These are phyloP conservation scores for Lasiurus borealis DNA, from an alignment of 2,113 vertebrate genomes.

Conservation along the genomic window DNA sequence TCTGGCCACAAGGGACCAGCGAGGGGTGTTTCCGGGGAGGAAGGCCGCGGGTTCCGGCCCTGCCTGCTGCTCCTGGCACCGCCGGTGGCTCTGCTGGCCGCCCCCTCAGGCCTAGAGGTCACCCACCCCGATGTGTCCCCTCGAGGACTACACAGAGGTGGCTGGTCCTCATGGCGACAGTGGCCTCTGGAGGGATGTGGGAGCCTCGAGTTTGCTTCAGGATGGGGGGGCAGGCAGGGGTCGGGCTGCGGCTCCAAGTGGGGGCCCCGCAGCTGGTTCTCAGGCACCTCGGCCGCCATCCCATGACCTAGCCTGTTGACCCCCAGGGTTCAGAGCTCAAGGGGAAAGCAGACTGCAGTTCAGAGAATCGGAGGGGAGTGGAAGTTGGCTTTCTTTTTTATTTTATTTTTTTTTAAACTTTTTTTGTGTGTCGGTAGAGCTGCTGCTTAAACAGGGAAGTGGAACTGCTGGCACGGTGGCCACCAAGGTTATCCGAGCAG, in stretches of 20 bases:
- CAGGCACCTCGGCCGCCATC: background rate
- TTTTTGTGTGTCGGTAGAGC: background rate
- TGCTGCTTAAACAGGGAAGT: background rate
- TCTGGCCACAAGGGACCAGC: accelerated
- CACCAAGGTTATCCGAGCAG: accelerated
- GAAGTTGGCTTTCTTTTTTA: background rate
- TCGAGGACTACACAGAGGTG: background rate
- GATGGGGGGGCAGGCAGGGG: background rate
- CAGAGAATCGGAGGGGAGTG: background rate
- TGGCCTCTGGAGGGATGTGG: background rate
- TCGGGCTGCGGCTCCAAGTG: accelerated
- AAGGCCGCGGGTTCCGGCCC: accelerated
- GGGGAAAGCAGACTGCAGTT: background rate
- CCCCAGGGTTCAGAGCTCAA: background rate
- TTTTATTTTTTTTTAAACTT: too few species aligned
- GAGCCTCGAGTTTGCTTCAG: accelerated
- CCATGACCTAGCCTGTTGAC: accelerated
- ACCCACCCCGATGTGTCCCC: too few species aligned
- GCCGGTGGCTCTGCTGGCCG: background rate
- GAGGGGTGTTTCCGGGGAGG: too few species aligned
- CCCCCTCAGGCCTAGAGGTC: background rate
- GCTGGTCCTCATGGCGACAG: background rate
- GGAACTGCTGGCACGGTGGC: background rate
- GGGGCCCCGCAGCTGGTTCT: background rate
- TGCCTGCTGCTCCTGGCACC: background rate